Evolutionary conservation across 1,140 invertebrate genomes (phyloP).

Genomic region (Drosophila melanogaster): DNA sequence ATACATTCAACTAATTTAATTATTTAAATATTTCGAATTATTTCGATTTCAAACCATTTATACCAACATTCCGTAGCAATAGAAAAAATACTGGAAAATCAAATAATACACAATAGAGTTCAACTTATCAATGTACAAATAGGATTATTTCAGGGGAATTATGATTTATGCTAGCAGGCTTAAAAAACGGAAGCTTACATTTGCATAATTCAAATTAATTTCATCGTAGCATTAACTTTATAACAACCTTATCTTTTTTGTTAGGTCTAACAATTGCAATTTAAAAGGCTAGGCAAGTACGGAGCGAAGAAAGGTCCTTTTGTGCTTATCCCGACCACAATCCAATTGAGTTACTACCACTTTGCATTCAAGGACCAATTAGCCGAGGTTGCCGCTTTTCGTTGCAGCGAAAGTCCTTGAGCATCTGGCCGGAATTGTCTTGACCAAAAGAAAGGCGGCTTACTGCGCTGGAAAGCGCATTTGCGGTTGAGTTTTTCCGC

Average conservation of each 20-base stretch:
- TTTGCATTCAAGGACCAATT: conserved; percentile 72
- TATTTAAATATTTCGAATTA: background rate
- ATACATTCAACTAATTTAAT: background rate
- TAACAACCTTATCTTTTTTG: background rate
- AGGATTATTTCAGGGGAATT: background rate
- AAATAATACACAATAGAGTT: background rate
- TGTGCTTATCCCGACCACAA: background rate
- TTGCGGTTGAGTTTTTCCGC: conserved; percentile 29
- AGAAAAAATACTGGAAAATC: background rate
- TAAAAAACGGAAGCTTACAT: background rate
- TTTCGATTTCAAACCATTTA: background rate
- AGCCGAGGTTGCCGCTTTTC: conserved; percentile 52
- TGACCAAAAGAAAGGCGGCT: conserved; percentile 17
- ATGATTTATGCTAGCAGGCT: background rate
- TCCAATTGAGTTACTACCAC: conserved; percentile 53
- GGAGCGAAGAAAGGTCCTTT: conserved; percentile 15
- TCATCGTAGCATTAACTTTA: background rate
- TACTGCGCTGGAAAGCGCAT: conserved; percentile 29
- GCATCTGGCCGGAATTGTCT: conserved; percentile 23
- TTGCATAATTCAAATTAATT: background rate
- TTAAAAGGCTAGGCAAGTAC: conserved; percentile 41
- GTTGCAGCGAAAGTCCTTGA: conserved; percentile 29
- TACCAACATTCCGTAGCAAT: background rate
- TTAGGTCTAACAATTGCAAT: conserved; percentile 1
- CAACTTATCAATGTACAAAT: background rate